phyloP scores from a whole-genome alignment of 2,888 invertebrate genomes.

The Clitarchus hookeri region DNA sequence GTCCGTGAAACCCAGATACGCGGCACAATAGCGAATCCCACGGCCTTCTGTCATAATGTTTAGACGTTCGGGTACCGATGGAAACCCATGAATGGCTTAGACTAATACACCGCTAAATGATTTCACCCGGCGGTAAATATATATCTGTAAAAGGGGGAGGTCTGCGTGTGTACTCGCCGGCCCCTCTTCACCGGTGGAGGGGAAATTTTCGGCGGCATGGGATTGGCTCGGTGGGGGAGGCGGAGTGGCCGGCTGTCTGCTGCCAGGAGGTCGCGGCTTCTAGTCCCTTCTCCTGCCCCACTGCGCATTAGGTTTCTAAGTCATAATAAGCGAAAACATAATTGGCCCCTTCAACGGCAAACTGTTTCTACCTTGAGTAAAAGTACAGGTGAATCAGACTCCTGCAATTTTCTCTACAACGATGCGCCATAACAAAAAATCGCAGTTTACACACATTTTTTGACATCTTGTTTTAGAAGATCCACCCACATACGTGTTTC shows the following conservation, averaged over 20 bases:
- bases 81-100: constrained; percentile 14
- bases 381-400: no score
- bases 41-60: constrained; percentile 4
- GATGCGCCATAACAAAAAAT: no score
- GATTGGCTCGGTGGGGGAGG: not conserved
- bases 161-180: not conserved
- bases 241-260: not conserved
- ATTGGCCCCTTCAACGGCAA: no score
- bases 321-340: not conserved
- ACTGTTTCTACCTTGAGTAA: no score
- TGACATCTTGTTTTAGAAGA: no score
- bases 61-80: not conserved
- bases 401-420: no score
- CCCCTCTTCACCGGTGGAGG: no score
- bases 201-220: not conserved
- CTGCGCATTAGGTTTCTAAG: not conserved
- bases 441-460: no score
- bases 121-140: constrained; percentile 1
- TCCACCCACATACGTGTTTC: no score
- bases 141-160: not conserved
- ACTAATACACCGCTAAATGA: constrained; percentile 10
- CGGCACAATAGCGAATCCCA: constrained; percentile 14
- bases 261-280: not conserved
- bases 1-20: not conserved
- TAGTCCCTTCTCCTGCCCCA: not conserved